phyloP scores from a whole-genome alignment of 2,888 invertebrate genomes.

The Camptogramma bilineatum region DNA sequence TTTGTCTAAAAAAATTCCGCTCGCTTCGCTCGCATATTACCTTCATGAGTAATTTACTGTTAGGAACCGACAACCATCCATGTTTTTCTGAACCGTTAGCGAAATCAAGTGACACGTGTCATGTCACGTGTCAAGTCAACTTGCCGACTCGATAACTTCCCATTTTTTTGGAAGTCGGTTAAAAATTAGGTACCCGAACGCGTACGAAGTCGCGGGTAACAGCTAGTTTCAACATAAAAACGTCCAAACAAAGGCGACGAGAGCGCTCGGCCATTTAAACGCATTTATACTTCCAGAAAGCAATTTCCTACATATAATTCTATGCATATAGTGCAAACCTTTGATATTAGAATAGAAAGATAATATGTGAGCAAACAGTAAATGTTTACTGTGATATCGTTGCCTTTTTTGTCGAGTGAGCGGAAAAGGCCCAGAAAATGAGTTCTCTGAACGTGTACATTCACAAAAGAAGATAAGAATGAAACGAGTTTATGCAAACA shows the following conservation, averaged over 20 bases:
- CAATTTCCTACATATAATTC: slow-evolving; percentile 69
- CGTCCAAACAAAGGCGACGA: slow-evolving; percentile 71
- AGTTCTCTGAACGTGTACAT: slow-evolving; percentile 52
- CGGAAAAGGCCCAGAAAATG: slow-evolving; percentile 56
- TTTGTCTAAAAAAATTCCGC: too few relatives aligned
- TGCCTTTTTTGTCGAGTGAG: slow-evolving; percentile 49
- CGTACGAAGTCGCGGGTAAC: too few relatives aligned
- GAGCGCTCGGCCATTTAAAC: slow-evolving; percentile 65
- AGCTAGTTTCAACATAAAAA: slow-evolving; percentile 66
- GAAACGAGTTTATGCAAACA: slow-evolving; percentile 58
- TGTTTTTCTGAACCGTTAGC: too few relatives aligned
- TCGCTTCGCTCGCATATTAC: too few relatives aligned
- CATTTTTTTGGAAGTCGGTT: too few relatives aligned
- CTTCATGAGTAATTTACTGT: too few relatives aligned
- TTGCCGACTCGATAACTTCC: too few relatives aligned
- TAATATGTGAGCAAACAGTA: slow-evolving; percentile 39
- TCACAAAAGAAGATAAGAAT: slow-evolving; percentile 59
- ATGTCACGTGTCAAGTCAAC: too few relatives aligned
- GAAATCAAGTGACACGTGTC: too few relatives aligned
- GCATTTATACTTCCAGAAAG: slow-evolving; percentile 68
- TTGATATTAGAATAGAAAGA: slow-evolving; percentile 55
- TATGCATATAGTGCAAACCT: slow-evolving; percentile 61
- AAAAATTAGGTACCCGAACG: too few relatives aligned
- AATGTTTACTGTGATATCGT: slow-evolving; percentile 43
- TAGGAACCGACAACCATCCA: too few relatives aligned